Base-by-base conservation (phyloP, 2,888 invertebrate species). In the Philhelius pedissequus region DNA sequence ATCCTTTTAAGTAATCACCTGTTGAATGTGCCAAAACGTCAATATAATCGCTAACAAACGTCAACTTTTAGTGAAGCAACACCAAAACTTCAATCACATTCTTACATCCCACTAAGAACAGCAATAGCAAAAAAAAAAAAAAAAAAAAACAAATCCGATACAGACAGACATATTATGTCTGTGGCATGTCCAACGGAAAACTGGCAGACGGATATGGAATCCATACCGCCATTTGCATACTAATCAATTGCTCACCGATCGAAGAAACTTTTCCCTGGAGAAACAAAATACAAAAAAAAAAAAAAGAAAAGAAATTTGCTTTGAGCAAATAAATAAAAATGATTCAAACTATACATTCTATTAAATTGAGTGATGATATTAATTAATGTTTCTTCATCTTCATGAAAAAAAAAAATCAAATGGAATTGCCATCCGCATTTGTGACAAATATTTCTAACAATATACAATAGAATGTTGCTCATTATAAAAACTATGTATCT, bases 151-250 rank as follows among this genome's bases (percentile, higher is more conserved):
- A 48, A 32, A 50, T 40, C 52, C 43, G 48, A 62, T 69, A 52
- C 18, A 75, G 75, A 71, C 78, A 73, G 75, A 71, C 78, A 73
- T 73, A 30, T 74, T 78, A 73, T 62, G 82, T 83, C 73, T 78
- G 68, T 73, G 30, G 60, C 73, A 73, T 78, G 82, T 83, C 32
- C 82, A 78, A 73, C 77, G 71, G 71, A 73, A 73, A 52, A 69
- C 78, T 69, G 78, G 38, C 82, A 78, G 78, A 73, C 82, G 82
- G 73, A 78, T 83, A 83, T 83, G 82, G 82, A 68, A 68, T 73
- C 60, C 78, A 78, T 56, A 78, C 62, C 48, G 62, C 68, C 45
- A 38, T 45, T 60, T 77, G 82, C 82, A 83, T 83, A 78, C 69
- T 69, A 83, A 83, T 70, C 56, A 48, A 30, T 52, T 38, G 20